A percentile compares a stretch with the other conserved stretches of the same genome.
These are phyloP conservation scores for Laticauda laticaudata DNA, from an alignment of 2,113 vertebrate species.

Conservation along the genomic window DNA sequence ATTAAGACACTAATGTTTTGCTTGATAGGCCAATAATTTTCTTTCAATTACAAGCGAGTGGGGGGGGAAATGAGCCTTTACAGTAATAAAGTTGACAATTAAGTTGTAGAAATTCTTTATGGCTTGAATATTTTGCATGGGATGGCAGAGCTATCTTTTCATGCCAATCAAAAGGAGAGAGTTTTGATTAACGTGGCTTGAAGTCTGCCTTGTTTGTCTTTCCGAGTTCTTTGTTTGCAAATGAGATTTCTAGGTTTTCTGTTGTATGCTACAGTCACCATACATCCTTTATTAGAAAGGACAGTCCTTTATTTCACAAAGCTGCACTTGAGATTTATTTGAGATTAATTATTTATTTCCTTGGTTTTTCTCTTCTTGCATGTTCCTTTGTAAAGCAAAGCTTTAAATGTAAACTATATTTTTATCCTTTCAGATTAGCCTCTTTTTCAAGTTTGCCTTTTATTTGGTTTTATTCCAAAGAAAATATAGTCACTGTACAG, in stretches of 20 bases:
- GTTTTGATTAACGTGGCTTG: neutral
- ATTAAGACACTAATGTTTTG: conserved; percentile 46
- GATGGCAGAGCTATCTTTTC: neutral
- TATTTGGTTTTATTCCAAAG: neutral
- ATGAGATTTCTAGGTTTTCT: neutral
- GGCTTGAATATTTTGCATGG: neutral
- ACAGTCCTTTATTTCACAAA: neutral
- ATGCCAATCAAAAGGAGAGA: neutral
- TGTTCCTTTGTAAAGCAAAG: neutral
- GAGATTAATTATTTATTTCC: neutral
- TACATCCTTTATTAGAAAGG: neutral
- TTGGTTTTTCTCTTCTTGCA: neutral
- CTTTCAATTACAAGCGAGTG: conserved; percentile 17
- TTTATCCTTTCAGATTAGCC: neutral
- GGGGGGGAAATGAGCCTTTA: neutral
- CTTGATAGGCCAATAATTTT: conserved; percentile 35
- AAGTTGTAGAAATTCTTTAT: neutral
- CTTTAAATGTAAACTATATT: neutral
- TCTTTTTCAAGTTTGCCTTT: neutral
- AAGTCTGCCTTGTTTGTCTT: neutral
- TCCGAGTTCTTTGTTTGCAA: neutral
- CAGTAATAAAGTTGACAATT: conserved; percentile 23
- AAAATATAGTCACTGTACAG: neutral
- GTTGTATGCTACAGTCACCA: neutral
- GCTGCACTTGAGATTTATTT: neutral